Evolutionary conservation across 2,797 vertebrate genomes (phyloP), one percentile per base, ranked within the genome.

Genomic region (Fundulus diaphanus): DNA sequence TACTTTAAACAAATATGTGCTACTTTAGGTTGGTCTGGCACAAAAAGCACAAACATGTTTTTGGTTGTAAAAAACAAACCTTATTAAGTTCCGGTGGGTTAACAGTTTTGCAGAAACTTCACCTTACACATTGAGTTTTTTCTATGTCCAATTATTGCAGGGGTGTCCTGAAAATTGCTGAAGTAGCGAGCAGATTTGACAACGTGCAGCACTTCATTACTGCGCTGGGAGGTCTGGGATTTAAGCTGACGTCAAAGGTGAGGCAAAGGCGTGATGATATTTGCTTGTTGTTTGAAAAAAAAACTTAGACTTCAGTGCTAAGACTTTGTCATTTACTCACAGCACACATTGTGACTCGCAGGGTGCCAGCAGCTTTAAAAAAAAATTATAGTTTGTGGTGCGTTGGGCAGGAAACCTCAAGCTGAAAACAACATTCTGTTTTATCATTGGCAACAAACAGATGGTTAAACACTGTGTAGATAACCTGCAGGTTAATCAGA

Each of bases 171-270:
- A 95, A 97, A 94, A 94, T 99, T 70, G 97, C 97, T 0, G 97
- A 99, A 82, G 97, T 99, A 70, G 96, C 97, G 40, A 99, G 98
- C 71, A 95, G 98, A 71, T 99, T 99, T 27, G 95, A 95, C 46
- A 95, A 97, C 65, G 84, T 92, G 49, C 90, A 88, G 1, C 87
- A 65, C 78, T 99, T 99, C 76, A 0, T 94, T 61, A 89, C 82
- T 0, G 94, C 94, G 0, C 85, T 99, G 88, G 79, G 90, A 11
- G 91, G 79, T 68, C 91, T 99, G 70, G 98, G 98, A 74, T 99
- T 99, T 93, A 97, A 93, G 86, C 72, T 94, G 5, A 48, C 91
- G 63, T 93, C 90, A 61, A 99, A 97, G 97, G 97, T 99, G 86
- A 81, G 90, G 24, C n/a, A 65, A 44, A n/a, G 0, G 3, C 29